Base-by-base conservation (phyloP, 2,113 vertebrate species). In the Numenius arquata region DNA sequence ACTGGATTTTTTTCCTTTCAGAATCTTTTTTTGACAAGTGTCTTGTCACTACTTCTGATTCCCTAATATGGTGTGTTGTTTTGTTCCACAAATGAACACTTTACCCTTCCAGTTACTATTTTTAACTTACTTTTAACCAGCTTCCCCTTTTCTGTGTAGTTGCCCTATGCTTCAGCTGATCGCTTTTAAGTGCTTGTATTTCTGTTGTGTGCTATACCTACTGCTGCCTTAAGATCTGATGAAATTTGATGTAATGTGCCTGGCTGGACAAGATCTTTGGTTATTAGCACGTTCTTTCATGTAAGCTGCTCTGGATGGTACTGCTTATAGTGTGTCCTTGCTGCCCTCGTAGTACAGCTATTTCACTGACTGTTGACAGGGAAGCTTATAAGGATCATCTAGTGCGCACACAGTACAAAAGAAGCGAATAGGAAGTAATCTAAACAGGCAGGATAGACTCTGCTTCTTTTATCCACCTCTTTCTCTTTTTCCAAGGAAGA, bases 121-220 rank as follows among this genome's bases (percentile, higher is more conserved):
- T 79, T 45, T 38, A 84, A 21, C 40, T 78, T 83, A 30, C 34
- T 92, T 88, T 85, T 85, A 68, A 26, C 32, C 19, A 38, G 7
- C 34, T 93, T 88, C 66, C 21, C 3, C 40, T 94, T 91, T 91
- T 82, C 66, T 15, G 0, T 61, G 73, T 77, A 55, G 58, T 55
- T 94, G 17, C 26, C 22, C 29, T 81, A 5, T 53, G n/a, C 59
- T 66, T 81, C 77, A 71, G 34, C 58, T 89, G 50, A 18, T 90
- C 0, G 1, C 19, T 41, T 8, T 0, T 22, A 47, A 40, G 16
- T 65, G 88, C 30, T 58, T 71, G 4, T 48, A 15, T 91, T 72
- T 78, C 20, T 78, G 7, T 65, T 85, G 26, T 18, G 2, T 72
- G 18, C 30, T 90, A 0, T 56, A 73, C 43, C 29, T 76, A 20